Evolutionary conservation across 2,888 invertebrate genomes (phyloP), one percentile per base, ranked within the genome.

Genomic region (Apamea crenata): DNA sequence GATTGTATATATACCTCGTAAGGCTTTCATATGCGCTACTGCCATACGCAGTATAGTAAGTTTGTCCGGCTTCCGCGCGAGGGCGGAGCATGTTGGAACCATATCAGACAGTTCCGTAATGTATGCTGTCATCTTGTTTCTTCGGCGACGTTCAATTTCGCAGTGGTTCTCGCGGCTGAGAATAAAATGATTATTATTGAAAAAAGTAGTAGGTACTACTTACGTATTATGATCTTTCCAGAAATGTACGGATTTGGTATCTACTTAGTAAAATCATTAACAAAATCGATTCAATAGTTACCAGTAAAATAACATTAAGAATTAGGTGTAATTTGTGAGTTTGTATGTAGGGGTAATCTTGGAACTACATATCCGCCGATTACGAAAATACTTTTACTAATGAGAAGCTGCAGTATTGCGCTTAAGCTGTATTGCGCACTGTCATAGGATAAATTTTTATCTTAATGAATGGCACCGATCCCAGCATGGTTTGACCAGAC

Each of bases 91-190:
- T 92, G 99, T 99, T 93, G 99, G 99, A 93, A 99, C 99, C 99
- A 99, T 99, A 97, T 99, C 99, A 89, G 99, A 99, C 91, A 99
- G 97, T 97, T 99, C 99, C 93, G 99, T 99, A 96, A 99, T 99
- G 97, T 99, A 99, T 90, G 99, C 99, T 91, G 99, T 99, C 99
- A 99, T 99, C 98, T 99, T 99, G 97, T 99, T 99, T 91, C 99
- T 98, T 91, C 99, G 97, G 91, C 99, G 98, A 91, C 99, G 98
- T 97, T 99, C 99, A 95, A 99, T 99, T 97, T 99, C 99, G 97
- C 99, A 99, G 97, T 99, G 99, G 95, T 99, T 99, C 97, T 99
- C 99, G 95, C 99, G 99, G 96, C 99, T 98, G 88, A 53, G 90
- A 91, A 70, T 71, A 69, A 82, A 66, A 36, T 0, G 4, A 61